A percentile compares a stretch with the other conserved stretches of the same genome.
Evolutionary conservation across 2,797 vertebrate genomes (phyloP).

Genomic region (Valencia hispanica): DNA sequence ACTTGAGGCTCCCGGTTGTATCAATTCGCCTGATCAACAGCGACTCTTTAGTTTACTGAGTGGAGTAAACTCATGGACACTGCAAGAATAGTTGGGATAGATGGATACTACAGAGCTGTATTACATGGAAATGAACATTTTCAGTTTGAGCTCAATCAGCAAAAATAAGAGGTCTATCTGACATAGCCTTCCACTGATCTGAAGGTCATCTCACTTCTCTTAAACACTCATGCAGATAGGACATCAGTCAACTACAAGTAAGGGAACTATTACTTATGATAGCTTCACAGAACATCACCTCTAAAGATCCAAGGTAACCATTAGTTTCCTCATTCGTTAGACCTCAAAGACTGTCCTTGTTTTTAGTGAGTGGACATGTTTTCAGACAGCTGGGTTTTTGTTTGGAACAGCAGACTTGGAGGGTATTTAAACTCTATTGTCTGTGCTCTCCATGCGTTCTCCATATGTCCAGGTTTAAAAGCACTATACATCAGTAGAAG

Average conservation of each 20-base stretch:
- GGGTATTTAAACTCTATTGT: too few species aligned
- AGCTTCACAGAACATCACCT: background rate
- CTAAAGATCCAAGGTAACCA: background rate
- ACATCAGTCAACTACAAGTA: background rate
- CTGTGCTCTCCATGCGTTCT: background rate
- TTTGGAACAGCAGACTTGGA: background rate
- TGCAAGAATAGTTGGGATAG: background rate
- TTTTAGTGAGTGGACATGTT: background rate
- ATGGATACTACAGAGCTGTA: background rate
- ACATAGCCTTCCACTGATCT: background rate
- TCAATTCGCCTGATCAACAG: background rate
- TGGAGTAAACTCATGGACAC: too few species aligned
- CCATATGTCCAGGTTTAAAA: background rate
- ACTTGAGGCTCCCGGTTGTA: background rate
- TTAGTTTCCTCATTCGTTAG: background rate
- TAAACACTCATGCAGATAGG: too few species aligned
- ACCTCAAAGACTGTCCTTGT: background rate
- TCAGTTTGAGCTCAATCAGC: background rate
- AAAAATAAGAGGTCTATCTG: background rate
- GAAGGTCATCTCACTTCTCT: background rate
- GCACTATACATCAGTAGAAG: background rate
- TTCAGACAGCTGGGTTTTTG: background rate
- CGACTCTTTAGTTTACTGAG: too few species aligned
- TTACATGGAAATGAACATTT: background rate
- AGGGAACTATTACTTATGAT: too few species aligned